phyloP scores from a whole-genome alignment of 2,888 invertebrate species.

The Acanthosepion lycidas region DNA sequence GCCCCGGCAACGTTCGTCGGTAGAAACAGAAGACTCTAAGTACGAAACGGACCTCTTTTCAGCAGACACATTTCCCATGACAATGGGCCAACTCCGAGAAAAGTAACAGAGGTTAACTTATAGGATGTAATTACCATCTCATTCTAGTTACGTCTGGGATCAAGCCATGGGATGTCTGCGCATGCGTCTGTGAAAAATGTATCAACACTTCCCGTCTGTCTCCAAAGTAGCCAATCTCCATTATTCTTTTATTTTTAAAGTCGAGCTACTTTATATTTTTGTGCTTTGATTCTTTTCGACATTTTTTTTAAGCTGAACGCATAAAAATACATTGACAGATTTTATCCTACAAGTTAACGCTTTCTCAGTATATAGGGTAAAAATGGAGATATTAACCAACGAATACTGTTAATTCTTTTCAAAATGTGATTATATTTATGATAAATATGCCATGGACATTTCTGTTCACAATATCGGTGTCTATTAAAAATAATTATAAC shows the following conservation, averaged over 20 bases:
- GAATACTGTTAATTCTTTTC: too few relatives aligned
- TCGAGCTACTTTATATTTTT: not conserved
- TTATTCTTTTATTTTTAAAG: not conserved
- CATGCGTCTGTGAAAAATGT: not conserved
- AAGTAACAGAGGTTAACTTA: not conserved
- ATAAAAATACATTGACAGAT: too few relatives aligned
- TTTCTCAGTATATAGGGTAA: too few relatives aligned
- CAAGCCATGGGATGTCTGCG: not conserved
- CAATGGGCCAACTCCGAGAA: not conserved
- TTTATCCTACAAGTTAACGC: too few relatives aligned
- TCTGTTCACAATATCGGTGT: too few relatives aligned
- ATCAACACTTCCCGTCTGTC: not conserved
- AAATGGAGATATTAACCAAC: too few relatives aligned
- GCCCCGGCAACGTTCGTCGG: not conserved
- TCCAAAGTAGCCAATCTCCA: not conserved
- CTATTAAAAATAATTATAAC: too few relatives aligned
- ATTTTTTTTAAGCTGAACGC: too few relatives aligned
- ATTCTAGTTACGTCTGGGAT: not conserved
- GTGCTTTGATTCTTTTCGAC: too few relatives aligned
- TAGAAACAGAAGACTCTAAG: not conserved
- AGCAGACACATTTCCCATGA: conserved; percentile 5
- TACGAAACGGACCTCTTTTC: not conserved
- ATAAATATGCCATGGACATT: too few relatives aligned
- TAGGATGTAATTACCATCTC: not conserved
- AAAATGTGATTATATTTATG: too few relatives aligned